Conservation (phyloP, 2,888 invertebrate genomes). For the Vanessa cardui region DNA sequence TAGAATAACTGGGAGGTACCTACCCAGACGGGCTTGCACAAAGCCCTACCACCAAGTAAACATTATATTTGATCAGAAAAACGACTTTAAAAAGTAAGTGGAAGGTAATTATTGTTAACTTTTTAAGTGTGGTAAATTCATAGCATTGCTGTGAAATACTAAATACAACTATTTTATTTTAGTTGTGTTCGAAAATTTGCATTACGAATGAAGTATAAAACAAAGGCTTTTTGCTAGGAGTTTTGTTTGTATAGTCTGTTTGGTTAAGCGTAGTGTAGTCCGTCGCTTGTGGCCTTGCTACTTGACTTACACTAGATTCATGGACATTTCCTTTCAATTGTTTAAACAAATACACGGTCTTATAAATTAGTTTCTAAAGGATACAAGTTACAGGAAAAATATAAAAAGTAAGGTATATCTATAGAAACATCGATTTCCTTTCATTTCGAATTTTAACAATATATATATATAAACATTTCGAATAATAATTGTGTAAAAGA, state of each 20-base stretch:
- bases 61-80: no score
- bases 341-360: slow-evolving; percentile 64
- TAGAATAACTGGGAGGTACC: no score
- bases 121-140: not conserved
- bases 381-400: not conserved
- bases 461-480: no score
- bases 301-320: slow-evolving; percentile 20
- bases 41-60: no score
- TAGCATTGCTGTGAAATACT: not conserved
- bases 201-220: not conserved
- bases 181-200: not conserved
- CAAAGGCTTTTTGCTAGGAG: slow-evolving; percentile 2
- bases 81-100: no score
- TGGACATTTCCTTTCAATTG: slow-evolving; percentile 23
- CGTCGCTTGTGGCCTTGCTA: slow-evolving; percentile 19
- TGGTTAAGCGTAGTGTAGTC: slow-evolving; percentile 16
- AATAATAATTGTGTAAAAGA: no score
- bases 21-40: no score
- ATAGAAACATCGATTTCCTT: no score
- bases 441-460: no score
- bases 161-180: not conserved
- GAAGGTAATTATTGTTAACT: no score
- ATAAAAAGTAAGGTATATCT: no score
- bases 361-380: slow-evolving; percentile 55
- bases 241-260: slow-evolving; percentile 11